These are phyloP conservation scores for Tangara arthus DNA, from an alignment of 2,797 vertebrate species.

Conservation along the genomic window DNA sequence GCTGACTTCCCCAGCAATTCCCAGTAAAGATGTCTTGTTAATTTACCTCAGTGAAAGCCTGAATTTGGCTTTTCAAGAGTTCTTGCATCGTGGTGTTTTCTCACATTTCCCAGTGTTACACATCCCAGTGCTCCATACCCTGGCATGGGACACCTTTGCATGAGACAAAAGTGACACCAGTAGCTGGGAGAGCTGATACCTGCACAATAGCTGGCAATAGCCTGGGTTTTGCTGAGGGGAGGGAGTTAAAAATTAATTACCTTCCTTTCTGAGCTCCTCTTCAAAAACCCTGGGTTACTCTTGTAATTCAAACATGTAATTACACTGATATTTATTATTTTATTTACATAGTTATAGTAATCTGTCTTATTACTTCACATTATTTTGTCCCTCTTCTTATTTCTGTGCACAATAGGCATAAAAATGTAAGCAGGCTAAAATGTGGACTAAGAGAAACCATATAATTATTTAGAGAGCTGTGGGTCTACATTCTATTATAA, in stretches of 20 bases:
- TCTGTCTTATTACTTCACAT: neutral
- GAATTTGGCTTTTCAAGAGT: neutral
- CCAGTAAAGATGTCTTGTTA: neutral
- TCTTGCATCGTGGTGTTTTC: neutral
- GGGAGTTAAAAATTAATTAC: neutral
- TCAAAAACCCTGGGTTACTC: rapidly evolving
- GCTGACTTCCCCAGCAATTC: neutral
- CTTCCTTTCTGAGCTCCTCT: neutral
- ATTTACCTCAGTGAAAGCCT: neutral
- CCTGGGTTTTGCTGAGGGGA: neutral
- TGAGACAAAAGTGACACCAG: neutral
- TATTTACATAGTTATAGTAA: neutral
- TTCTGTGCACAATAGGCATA: neutral
- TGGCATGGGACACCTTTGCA: neutral
- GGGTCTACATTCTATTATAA: neutral
- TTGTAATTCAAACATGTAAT: neutral
- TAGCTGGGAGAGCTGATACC: neutral
- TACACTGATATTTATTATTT: neutral
- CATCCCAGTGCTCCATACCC: neutral
- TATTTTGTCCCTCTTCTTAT: neutral
- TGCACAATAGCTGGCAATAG: neutral
- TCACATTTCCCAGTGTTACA: neutral
- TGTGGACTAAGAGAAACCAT: neutral
- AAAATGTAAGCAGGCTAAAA: neutral
- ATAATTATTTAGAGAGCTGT: neutral